Conservation (phyloP, 2,888 invertebrate genomes). For the Napeogenes inachia region DNA sequence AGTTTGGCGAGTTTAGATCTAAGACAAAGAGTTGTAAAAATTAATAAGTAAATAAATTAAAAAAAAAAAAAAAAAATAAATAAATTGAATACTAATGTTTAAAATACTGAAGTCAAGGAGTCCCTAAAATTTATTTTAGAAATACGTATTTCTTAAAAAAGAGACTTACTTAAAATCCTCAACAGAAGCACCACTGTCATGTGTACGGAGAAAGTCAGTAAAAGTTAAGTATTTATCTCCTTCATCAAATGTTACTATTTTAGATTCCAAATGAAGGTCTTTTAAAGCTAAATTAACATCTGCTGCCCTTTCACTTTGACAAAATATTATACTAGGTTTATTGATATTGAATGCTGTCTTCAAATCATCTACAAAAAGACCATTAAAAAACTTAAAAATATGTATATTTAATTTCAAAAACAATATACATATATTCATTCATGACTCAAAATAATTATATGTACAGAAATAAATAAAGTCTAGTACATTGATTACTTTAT, state of each 20-base stretch:
- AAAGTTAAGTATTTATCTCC: constrained; percentile 45
- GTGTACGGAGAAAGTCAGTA: constrained; percentile 43
- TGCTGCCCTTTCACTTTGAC: constrained; percentile 49
- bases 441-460: too few species aligned
- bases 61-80: too few species aligned
- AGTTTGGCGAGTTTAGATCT: too few species aligned
- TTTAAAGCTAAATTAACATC: constrained; percentile 45
- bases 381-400: too few species aligned
- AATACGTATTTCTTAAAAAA: too few species aligned
- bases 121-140: too few species aligned
- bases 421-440: too few species aligned
- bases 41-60: too few species aligned
- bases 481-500: too few species aligned
- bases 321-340: constrained; percentile 54
- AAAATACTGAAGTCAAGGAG: neutral
- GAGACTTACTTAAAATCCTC: constrained; percentile 46
- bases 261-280: constrained; percentile 38
- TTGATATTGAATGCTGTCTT: constrained; percentile 41
- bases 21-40: too few species aligned
- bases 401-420: too few species aligned
- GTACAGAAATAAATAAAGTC: too few species aligned
- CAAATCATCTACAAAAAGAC: constrained; percentile 46
- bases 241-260: constrained; percentile 52
- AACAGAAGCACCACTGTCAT: constrained; percentile 37
- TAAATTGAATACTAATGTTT: neutral